Conservation (phyloP, 2,888 invertebrate genomes). For the Agrypnus murinus region DNA sequence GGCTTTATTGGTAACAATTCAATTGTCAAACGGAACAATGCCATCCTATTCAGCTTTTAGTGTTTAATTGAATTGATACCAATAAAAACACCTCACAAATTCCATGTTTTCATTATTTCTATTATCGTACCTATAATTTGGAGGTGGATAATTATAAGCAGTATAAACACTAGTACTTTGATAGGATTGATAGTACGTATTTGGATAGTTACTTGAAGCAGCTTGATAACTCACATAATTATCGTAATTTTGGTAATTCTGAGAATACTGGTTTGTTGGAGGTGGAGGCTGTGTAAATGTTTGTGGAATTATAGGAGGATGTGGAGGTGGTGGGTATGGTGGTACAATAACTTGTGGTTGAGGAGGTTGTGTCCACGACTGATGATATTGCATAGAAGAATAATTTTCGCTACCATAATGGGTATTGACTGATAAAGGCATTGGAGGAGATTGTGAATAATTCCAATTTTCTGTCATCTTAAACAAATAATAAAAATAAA, state of each 20-base stretch:
- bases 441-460: slow-evolving; percentile 21
- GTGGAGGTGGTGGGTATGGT: slow-evolving; percentile 39
- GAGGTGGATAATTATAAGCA: slow-evolving; percentile 30
- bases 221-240: slow-evolving; percentile 10
- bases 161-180: slow-evolving; percentile 22
- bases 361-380: slow-evolving; percentile 12
- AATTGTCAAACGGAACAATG: too few species aligned
- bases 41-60: too few species aligned
- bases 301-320: slow-evolving; percentile 21
- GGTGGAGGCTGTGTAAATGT: slow-evolving; percentile 30
- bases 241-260: slow-evolving; percentile 14
- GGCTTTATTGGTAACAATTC: too few species aligned
- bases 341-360: slow-evolving; percentile 34
- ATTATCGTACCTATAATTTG: slow-evolving; percentile 1
- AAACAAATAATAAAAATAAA: too few species aligned
- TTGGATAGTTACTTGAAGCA: background rate
- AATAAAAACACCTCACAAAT: too few species aligned
- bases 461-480: slow-evolving; percentile 42
- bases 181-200: slow-evolving; percentile 15
- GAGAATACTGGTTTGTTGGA: slow-evolving; percentile 5
- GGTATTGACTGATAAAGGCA: background rate
- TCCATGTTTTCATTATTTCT: too few species aligned
- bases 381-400: slow-evolving; percentile 15
- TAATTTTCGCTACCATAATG: background rate
- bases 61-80: too few species aligned